Evolutionary conservation across 2,888 invertebrate species (phyloP).

Genomic region (Pristionchus japonicus): DNA sequence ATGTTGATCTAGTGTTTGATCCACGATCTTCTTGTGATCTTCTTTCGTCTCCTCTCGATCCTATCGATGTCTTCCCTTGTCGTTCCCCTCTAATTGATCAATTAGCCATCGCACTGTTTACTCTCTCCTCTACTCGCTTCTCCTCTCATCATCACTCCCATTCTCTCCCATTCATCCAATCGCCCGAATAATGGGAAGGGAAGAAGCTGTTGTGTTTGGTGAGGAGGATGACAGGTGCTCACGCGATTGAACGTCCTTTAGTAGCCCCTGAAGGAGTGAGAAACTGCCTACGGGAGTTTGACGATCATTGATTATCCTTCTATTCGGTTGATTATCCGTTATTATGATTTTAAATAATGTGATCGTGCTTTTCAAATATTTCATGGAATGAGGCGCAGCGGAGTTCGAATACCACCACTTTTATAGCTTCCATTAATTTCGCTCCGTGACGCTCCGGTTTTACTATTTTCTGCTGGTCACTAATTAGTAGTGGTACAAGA

Average conservation of each 20-base stretch:
- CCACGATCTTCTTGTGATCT: not conserved
- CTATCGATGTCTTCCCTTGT: not conserved
- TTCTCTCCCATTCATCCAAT: not conserved
- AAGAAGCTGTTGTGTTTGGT: not conserved
- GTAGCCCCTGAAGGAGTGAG: not conserved
- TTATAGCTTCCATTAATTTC: not conserved
- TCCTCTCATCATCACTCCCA: not conserved
- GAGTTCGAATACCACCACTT: not conserved
- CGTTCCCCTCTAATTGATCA: constrained; percentile 32
- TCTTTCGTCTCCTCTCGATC: not conserved
- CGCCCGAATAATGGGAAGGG: not conserved
- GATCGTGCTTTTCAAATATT: not conserved
- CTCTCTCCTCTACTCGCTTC: constrained; percentile 25
- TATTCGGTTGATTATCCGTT: not conserved
- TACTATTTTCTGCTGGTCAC: not conserved
- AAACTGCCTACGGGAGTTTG: too few species aligned
- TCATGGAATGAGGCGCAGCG: not conserved
- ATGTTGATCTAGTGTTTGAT: constrained; percentile 6
- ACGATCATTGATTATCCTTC: too few species aligned
- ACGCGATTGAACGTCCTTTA: not conserved
- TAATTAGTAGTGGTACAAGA: not conserved
- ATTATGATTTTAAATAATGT: not conserved
- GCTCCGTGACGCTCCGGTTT: not conserved
- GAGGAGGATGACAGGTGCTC: constrained; percentile 1
- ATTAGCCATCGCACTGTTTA: constrained; percentile 15